These are phyloP conservation scores for Ellobius talpinus DNA, from an alignment of 2,113 vertebrate species.

Conservation along the genomic window DNA sequence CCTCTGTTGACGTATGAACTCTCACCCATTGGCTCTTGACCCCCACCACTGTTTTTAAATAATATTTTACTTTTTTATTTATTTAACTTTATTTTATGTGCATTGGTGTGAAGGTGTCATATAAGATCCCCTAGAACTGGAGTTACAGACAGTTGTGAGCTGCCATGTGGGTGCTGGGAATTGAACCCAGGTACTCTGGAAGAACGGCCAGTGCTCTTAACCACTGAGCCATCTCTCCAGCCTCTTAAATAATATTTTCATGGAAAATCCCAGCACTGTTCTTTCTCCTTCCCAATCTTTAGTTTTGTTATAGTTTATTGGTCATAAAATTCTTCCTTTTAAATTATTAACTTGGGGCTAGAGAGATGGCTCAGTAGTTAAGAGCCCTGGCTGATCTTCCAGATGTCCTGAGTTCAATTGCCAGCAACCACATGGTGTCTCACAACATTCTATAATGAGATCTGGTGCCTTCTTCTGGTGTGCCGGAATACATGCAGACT, in stretches of 20 bases:
- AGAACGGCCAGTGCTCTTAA: too few species aligned
- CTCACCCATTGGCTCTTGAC: background rate
- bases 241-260: background rate
- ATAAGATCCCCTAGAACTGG: too few species aligned
- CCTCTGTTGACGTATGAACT: background rate
- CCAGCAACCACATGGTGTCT: background rate
- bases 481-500: background rate
- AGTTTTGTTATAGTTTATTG: background rate
- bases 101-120: too few species aligned
- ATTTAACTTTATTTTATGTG: too few species aligned
- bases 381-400: background rate
- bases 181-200: too few species aligned
- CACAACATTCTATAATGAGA: background rate
- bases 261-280: background rate
- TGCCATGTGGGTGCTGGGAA: too few species aligned
- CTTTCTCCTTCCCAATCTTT: background rate
- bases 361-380: background rate
- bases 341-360: background rate
- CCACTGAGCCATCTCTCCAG: too few species aligned
- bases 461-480: background rate
- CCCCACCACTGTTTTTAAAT: background rate
- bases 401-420: background rate
- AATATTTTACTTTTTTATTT: too few species aligned
- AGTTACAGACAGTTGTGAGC: too few species aligned
- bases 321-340: background rate